Percentiles rank a stretch among this genome's conserved stretches.
phyloP scores from a whole-genome alignment of 2,113 vertebrate species.

The Podarcis cretensis region DNA sequence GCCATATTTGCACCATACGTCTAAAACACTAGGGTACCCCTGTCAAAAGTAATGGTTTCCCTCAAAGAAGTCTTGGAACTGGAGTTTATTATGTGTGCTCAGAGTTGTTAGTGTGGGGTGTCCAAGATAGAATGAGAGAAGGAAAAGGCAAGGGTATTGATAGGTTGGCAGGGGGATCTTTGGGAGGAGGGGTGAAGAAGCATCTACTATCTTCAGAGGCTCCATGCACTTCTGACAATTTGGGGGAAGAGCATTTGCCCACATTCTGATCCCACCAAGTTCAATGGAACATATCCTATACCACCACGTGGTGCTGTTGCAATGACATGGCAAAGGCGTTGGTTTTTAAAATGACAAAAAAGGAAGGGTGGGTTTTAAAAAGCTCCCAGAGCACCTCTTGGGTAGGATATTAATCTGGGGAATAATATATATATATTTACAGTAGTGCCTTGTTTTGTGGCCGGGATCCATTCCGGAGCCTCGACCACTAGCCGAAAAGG shows the following conservation, averaged over 20 bases:
- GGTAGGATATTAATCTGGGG: background rate
- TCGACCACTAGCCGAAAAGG: too few relatives aligned
- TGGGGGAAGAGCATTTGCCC: background rate
- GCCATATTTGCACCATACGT: background rate
- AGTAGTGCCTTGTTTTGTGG: too few relatives aligned
- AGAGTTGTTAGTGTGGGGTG: too few relatives aligned
- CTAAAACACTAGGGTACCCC: background rate
- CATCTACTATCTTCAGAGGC: background rate
- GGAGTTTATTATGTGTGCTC: too few relatives aligned
- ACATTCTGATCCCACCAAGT: too few relatives aligned
- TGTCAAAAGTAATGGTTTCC: too few relatives aligned
- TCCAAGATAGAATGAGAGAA: background rate
- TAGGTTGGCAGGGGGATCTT: background rate
- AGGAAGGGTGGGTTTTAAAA: background rate
- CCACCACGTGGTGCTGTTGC: too few relatives aligned
- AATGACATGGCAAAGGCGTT: background rate
- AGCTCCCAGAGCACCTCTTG: background rate
- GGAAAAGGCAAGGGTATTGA: background rate
- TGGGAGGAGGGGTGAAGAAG: background rate
- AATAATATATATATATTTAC: background rate
- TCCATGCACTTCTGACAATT: background rate
- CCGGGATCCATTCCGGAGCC: too few relatives aligned
- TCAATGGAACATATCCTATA: too few relatives aligned
- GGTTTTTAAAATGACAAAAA: background rate
- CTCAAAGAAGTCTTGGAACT: too few relatives aligned